Evolutionary conservation across 2,888 invertebrate genomes (phyloP).

Genomic region (Spodoptera picta): DNA sequence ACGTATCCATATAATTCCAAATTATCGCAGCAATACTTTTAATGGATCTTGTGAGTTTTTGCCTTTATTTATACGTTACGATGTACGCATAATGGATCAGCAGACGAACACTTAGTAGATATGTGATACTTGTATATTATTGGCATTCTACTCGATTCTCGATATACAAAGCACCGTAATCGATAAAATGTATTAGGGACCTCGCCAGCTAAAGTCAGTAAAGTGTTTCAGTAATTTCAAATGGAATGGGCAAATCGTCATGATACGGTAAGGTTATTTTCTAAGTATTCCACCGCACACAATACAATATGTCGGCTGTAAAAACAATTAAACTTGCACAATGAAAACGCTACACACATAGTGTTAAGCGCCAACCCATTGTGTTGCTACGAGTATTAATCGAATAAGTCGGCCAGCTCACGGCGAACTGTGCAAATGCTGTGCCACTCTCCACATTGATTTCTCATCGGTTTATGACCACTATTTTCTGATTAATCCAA

Average conservation of each 20-base stretch:
- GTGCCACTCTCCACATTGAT: conserved; percentile 35
- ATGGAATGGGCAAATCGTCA: conserved; percentile 36
- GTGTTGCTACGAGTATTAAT: conserved; percentile 77
- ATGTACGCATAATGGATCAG: conserved; percentile 87
- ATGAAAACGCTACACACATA: conserved; percentile 72
- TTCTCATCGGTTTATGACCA: conserved; percentile 39
- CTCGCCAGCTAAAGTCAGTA: conserved; percentile 20
- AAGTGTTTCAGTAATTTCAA: conserved; percentile 31
- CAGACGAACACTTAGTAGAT: conserved; percentile 80
- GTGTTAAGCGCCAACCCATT: conserved; percentile 74
- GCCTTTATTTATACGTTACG: conserved; percentile 87
- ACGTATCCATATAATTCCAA: conserved; percentile 69
- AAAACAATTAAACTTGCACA: conserved; percentile 84
- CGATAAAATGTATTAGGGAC: conserved; percentile 38
- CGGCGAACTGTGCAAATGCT: conserved; percentile 48
- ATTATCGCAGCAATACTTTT: conserved; percentile 83
- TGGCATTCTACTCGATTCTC: conserved; percentile 53
- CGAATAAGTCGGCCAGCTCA: conserved; percentile 72
- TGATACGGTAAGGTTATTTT: conserved; percentile 54
- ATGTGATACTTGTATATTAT: conserved; percentile 70
- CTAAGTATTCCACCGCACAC: conserved; percentile 54
- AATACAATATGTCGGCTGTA: conserved; percentile 64
- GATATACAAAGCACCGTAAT: conserved; percentile 43
- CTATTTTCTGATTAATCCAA: conserved; percentile 42
- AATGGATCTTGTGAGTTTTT: conserved; percentile 88